A percentile compares a stretch with the other conserved stretches of the same genome.
Evolutionary conservation across 2,113 vertebrate genomes (phyloP).

Genomic region (Nipponia nippon): DNA sequence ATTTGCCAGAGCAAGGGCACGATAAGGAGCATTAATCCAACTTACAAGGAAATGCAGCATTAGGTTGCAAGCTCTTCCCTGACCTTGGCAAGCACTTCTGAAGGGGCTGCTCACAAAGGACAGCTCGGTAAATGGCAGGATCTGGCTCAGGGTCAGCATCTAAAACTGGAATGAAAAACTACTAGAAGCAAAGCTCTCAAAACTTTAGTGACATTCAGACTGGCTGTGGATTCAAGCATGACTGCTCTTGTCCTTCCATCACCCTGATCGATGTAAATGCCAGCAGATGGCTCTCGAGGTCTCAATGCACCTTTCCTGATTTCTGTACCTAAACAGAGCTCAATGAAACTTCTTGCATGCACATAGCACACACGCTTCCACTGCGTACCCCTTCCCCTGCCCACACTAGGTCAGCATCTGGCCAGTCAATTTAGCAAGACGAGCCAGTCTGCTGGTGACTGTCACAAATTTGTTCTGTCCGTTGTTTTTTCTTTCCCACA

Average conservation of each 20-base stretch:
- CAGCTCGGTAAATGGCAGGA: not conserved
- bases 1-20: not conserved
- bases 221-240: not conserved
- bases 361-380: accelerated
- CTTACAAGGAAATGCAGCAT: not conserved
- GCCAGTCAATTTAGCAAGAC: not conserved
- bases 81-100: not conserved
- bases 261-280: not conserved
- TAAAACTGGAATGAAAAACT: not conserved
- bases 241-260: not conserved
- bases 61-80: not conserved
- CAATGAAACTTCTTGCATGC: accelerated
- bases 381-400: not conserved
- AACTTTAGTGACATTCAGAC: not conserved
- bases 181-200: not conserved
- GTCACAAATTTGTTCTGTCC: not conserved
- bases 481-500: not conserved
- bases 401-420: accelerated
- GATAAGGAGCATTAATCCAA: conserved; percentile 5
- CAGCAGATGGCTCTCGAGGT: not conserved
- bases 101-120: not conserved
- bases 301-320: not conserved
- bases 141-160: not conserved
- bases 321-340: not conserved
- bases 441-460: not conserved